phyloP scores from a whole-genome alignment of 2,888 invertebrate genomes.

The Rugalucina vietnamica region DNA sequence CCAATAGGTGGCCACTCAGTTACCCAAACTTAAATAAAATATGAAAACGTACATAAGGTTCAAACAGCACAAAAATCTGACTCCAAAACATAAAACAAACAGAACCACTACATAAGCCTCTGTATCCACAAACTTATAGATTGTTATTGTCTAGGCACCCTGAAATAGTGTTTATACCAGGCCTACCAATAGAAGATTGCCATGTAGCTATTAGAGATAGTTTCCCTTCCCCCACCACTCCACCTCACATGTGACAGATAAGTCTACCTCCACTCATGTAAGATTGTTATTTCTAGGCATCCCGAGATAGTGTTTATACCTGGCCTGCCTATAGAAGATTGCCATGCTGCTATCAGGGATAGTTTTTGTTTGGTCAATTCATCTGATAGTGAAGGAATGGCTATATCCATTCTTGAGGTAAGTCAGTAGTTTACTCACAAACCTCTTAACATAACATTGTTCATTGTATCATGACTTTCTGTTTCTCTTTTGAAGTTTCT shows the following conservation, averaged over 20 bases:
- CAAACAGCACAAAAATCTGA: too few species aligned
- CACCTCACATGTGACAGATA: background rate
- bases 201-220: constrained; percentile 77
- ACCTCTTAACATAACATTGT: too few species aligned
- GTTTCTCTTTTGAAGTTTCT: too few species aligned
- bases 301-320: constrained; percentile 72
- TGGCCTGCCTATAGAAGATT: constrained; percentile 66
- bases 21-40: too few species aligned
- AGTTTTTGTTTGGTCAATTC: constrained; percentile 80
- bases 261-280: background rate
- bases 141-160: constrained; percentile 54
- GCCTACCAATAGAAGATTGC: constrained; percentile 65
- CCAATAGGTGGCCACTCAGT: too few species aligned
- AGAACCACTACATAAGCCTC: too few species aligned
- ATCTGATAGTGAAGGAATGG: constrained; percentile 82
- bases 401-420: constrained; percentile 81
- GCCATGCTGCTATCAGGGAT: constrained; percentile 75
- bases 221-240: too few species aligned
- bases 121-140: too few species aligned
- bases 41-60: too few species aligned
- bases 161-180: constrained; percentile 73
- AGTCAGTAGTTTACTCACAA: too few species aligned
- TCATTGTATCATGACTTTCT: too few species aligned
- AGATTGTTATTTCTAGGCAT: constrained; percentile 53
- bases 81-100: too few species aligned